A percentile compares a stretch with the other conserved stretches of the same genome.
These are phyloP conservation scores for Theonella swinhoei DNA, from an alignment of 37 sponge, comb jelly and placozoan genomes.

Conservation along the genomic window DNA sequence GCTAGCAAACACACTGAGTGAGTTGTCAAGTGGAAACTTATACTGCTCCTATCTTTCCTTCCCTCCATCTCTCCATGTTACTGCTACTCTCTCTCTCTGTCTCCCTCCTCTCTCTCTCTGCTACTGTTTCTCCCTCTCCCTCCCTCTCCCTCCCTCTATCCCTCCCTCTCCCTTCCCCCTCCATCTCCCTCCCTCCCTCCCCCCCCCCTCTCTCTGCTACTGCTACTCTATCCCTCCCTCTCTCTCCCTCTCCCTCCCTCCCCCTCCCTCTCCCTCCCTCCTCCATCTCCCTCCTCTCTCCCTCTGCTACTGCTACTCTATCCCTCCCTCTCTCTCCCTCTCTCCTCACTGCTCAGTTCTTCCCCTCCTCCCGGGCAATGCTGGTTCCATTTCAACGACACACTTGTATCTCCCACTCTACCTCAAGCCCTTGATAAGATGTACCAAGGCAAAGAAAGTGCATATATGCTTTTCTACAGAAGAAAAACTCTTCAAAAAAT, in stretches of 20 bases:
- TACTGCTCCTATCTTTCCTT: no score
- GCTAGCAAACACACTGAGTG: no score
- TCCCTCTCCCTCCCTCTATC: no score
- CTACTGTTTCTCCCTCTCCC: no score
- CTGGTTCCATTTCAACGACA: conserved; percentile 91
- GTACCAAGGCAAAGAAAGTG: conserved; percentile 85
- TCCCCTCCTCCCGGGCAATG: conserved; percentile 62
- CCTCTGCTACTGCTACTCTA: conserved; percentile 5
- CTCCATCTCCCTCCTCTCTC: neutral
- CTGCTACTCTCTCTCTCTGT: no score
- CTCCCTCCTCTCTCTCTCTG: no score
- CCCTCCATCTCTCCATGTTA: no score
- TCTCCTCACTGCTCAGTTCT: neutral
- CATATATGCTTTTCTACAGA: conserved; percentile 94
- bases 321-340: conserved; percentile 25
- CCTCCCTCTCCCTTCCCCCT: no score
- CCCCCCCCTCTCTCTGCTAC: no score
- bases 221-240: neutral
- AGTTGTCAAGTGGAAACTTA: no score
- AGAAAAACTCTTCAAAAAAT: conserved; percentile 48
- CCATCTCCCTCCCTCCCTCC: no score
- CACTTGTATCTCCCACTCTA: conserved; percentile 51
- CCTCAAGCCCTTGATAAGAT: conserved; percentile 48
- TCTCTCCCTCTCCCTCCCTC: neutral
- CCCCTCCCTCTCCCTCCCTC: neutral